Evolutionary conservation across 2,113 vertebrate species (phyloP), one percentile per base, ranked within the genome.

Genomic region (Poeciliopsis retropinna): DNA sequence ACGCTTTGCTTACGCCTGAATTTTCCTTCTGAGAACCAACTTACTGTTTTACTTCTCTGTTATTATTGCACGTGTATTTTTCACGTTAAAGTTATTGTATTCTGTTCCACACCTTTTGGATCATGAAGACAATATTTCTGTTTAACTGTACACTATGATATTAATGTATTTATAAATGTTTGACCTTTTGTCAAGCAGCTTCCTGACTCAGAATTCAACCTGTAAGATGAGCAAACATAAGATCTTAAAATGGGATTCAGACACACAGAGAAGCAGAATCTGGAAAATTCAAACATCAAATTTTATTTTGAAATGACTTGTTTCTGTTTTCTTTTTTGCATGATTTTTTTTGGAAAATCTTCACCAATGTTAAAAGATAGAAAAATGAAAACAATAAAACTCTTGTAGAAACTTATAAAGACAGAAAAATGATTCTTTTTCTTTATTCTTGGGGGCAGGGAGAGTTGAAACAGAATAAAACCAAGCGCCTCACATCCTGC

Each of bases 251-350:
- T 7, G 25, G 3, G 51, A n/a, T n/a, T 57, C 25, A 64, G 28
- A 84, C 29, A 86, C 17, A 88, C 69, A 85, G 22, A 78, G 34
- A 86, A 77, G 15, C 39, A 37, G 2, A 4, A 70, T 90, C 85
- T 87, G 88, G 85, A 80, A 92, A 92, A 92, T 86, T 79, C 92
- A 92, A 92, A 87, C 81, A 91, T 86, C 76, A 79, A 84, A 71
- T 89, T 95, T 95, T 94, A 94, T 94, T 94, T 86, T 92, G 89
- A 93, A 93, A 94, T 93, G 92, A 93, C 84, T 90, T 44, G 76
- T 87, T 85, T 88, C 71, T 60, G 71, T 78, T 88, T 71, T 72
- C 60, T 27, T 65, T 76, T 78, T 78, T 83, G 27, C 67, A 71
- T 73, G 62, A 22, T 80, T 85, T 84, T 80, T 84, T 83, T 85